These are phyloP conservation scores for Neuroscelio doddi DNA, from an alignment of 2,888 invertebrate species.

Conservation along the genomic window DNA sequence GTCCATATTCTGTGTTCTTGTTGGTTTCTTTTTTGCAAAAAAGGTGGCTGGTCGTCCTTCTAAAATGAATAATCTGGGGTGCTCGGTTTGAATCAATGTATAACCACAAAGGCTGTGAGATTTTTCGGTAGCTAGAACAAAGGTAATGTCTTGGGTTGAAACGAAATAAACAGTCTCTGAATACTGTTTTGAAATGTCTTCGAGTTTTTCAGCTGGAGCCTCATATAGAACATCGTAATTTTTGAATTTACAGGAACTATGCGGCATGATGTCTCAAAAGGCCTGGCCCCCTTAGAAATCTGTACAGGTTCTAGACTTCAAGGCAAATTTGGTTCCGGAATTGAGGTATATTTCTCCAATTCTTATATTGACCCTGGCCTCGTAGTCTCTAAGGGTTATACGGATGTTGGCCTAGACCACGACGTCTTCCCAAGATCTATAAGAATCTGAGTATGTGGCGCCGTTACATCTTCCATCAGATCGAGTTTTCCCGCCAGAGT, in stretches of 20 bases:
- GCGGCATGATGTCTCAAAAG: conserved; percentile 21
- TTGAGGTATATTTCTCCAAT: no score
- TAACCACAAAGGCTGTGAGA: conserved; percentile 14
- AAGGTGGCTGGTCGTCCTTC: conserved; percentile 7
- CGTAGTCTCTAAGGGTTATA: no score
- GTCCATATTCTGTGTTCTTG: conserved; percentile 21
- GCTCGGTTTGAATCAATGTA: conserved; percentile 24
- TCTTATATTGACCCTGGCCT: no score
- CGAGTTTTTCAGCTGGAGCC: conserved; percentile 28
- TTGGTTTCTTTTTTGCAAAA: background rate
- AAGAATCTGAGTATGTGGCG: no score
- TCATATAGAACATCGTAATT: conserved; percentile 44
- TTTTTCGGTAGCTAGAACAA: conserved; percentile 30
- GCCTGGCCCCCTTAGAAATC: conserved; percentile 33
- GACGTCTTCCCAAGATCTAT: no score
- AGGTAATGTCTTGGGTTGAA: conserved; percentile 23
- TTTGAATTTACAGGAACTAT: conserved; percentile 19
- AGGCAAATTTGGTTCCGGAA: no score
- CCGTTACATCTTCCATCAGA: no score
- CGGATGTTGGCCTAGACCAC: no score
- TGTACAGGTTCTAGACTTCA: conserved; percentile 21
- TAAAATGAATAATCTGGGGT: conserved; percentile 31
- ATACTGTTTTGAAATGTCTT: background rate
- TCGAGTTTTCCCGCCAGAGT: no score
- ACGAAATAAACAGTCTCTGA: conserved; percentile 25